Conservation (phyloP, 2,113 vertebrate species). For the crab-eating macaque (Macaca fascicularis) region DNA sequence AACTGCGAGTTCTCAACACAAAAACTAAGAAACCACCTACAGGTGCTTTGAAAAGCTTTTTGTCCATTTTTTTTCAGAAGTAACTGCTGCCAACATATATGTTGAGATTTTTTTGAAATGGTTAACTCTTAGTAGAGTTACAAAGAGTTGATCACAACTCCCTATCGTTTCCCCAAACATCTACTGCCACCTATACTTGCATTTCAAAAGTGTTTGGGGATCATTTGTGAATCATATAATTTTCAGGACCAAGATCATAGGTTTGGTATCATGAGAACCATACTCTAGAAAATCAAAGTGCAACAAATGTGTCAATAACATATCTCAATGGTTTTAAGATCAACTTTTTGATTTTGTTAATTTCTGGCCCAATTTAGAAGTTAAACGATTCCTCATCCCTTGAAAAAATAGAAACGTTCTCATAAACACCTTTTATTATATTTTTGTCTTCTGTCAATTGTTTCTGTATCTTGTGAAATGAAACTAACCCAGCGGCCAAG, state of each 20-base stretch:
- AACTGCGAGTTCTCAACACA: background rate
- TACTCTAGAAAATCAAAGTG: background rate
- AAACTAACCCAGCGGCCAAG: background rate
- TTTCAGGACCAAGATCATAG: background rate
- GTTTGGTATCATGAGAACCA: background rate
- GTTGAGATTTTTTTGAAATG: background rate
- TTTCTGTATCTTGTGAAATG: background rate
- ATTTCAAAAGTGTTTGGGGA: background rate
- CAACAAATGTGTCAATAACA: background rate
- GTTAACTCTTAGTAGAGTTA: background rate
- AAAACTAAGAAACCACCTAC: background rate
- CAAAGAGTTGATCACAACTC: background rate
- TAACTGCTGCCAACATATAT: background rate
- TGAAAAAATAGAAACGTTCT: background rate
- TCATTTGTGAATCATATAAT: background rate
- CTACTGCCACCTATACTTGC: background rate
- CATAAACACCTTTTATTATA: background rate
- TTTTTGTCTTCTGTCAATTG: background rate
- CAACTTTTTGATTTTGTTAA: background rate
- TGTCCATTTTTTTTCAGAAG: background rate
- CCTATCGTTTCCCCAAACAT: background rate
- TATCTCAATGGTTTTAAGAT: background rate
- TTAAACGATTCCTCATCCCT: background rate
- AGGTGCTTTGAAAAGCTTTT: background rate
- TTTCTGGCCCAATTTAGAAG: background rate